Evolutionary conservation across 2,113 vertebrate genomes (phyloP).

Genomic region (Rissa tridactyla): DNA sequence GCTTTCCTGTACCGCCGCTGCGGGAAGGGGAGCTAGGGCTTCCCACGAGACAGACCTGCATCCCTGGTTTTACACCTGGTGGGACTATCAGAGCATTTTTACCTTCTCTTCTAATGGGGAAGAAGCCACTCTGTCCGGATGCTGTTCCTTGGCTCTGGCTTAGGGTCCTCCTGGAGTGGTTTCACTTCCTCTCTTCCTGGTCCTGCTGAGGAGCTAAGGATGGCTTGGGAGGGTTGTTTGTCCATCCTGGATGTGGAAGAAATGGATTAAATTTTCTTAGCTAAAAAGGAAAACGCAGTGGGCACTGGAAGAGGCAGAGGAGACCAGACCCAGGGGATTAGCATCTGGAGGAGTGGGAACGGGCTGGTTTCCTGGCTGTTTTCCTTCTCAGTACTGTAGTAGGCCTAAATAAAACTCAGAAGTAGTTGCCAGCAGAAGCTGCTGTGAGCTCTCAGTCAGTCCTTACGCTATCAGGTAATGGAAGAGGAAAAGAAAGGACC

Average conservation of each 20-base stretch:
- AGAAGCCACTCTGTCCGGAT: not conserved
- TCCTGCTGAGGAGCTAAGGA: not conserved
- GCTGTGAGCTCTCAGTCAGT: not conserved
- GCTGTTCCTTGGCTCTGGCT: not conserved
- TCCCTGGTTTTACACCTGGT: not conserved
- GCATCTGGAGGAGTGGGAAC: not conserved
- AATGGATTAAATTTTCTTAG: not conserved
- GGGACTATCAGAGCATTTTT: not conserved
- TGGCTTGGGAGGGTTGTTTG: not conserved
- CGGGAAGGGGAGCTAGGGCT: not conserved
- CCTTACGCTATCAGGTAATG: not conserved
- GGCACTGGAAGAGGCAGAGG: not conserved
- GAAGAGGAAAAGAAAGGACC: not conserved
- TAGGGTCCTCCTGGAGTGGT: not conserved
- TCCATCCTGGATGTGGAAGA: not conserved
- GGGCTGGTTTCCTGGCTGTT: not conserved
- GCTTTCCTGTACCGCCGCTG: not conserved
- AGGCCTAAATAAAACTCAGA: constrained; percentile 16
- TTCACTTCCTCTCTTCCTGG: not conserved
- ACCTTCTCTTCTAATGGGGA: not conserved
- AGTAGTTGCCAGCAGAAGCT: not conserved
- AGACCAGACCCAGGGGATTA: not conserved
- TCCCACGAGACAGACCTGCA: rapidly evolving
- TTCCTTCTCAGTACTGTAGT: not conserved
- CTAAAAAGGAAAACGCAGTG: not conserved